Evolutionary conservation across 92 coral and sea anemone genomes (phyloP).

Genomic region (Zoanthus gigantus): DNA sequence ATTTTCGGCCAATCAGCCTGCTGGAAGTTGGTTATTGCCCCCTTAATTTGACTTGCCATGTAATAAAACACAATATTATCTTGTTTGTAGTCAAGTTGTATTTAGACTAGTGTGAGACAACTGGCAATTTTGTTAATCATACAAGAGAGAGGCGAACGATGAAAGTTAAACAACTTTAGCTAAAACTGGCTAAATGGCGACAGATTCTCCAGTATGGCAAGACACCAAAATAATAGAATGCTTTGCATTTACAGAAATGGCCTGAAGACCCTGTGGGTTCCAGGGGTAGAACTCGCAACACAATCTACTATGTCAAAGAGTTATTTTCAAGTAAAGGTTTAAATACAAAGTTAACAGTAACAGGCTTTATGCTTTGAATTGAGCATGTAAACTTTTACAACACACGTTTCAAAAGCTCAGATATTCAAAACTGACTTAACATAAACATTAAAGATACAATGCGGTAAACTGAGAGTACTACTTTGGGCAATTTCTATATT

Average conservation of each 20-base stretch:
- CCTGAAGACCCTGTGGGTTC: background rate
- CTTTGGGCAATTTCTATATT: background rate
- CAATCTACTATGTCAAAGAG: background rate
- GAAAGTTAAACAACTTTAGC: background rate
- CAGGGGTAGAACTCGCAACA: background rate
- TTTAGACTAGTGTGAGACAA: conserved; percentile 22
- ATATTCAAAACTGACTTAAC: background rate
- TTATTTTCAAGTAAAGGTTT: background rate
- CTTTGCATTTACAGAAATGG: background rate
- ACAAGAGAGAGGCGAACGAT: background rate
- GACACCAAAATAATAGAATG: background rate
- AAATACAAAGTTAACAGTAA: background rate
- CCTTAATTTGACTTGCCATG: too few relatives aligned
- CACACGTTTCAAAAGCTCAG: background rate
- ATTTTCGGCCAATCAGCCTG: too few relatives aligned
- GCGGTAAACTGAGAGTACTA: background rate
- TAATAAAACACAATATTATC: background rate
- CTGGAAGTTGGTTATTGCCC: too few relatives aligned
- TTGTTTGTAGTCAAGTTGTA: conserved; percentile 22
- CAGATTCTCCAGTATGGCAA: background rate
- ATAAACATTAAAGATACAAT: background rate
- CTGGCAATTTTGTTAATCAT: conserved; percentile 5
- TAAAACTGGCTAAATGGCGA: background rate
- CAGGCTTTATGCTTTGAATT: background rate
- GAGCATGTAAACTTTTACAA: background rate